phyloP scores from a whole-genome alignment of 2,113 vertebrate species.

The Platysteira castanea region DNA sequence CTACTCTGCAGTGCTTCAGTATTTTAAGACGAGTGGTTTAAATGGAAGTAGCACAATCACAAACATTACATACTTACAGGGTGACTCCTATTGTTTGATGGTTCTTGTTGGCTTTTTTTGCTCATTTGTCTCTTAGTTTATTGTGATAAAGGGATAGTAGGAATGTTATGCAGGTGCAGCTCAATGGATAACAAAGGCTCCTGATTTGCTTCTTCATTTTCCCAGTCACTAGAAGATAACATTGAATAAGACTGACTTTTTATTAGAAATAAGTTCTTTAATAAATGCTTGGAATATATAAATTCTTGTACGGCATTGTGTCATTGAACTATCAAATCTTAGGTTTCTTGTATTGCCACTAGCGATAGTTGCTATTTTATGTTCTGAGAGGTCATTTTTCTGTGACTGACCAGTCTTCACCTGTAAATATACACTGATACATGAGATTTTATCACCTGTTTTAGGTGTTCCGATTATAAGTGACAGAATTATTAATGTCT shows the following conservation, averaged over 20 bases:
- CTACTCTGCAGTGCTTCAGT: background rate
- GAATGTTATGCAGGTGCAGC: background rate
- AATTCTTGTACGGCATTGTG: background rate
- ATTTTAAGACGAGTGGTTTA: background rate
- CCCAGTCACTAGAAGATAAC: background rate
- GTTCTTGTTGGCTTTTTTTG: background rate
- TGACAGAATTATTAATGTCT: background rate
- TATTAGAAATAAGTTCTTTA: background rate
- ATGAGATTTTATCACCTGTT: background rate
- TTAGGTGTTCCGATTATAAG: background rate
- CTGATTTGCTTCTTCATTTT: background rate
- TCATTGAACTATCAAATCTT: background rate
- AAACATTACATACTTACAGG: background rate
- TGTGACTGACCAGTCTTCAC: background rate
- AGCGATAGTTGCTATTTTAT: background rate
- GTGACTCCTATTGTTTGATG: background rate
- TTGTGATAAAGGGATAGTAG: background rate
- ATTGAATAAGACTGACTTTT: background rate
- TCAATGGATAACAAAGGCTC: background rate
- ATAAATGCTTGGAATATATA: background rate
- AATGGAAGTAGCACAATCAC: background rate
- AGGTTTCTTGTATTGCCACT: background rate
- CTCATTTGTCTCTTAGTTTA: background rate
- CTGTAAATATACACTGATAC: background rate
- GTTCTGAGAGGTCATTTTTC: background rate